Base-by-base conservation (phyloP, 2,888 invertebrate species). In the Ornithoptera alexandrae region DNA sequence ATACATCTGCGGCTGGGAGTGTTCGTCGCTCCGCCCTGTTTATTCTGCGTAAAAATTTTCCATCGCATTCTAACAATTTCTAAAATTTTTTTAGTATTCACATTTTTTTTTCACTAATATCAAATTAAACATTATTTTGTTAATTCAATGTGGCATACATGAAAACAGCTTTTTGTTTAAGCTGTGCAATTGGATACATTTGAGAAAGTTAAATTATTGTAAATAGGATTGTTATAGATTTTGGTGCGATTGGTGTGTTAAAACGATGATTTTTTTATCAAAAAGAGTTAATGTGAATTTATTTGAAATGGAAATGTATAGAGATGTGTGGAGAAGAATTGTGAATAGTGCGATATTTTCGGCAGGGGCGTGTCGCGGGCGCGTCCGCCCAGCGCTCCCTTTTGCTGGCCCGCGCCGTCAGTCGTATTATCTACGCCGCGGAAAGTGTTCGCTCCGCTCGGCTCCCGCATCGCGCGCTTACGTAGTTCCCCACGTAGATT, bases 381-480 rank as follows among this genome's bases (percentile, higher is more conserved):
- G 74, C 79, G 79, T 81, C 90, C 90, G 89, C 90, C 90, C 89
- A 86, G 82, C 79, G 75, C 69, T 66, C 72, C 72, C 73, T 36
- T 18, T 59, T 20, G n/a, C 56, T 61, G 73, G 75, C 76, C 72
- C 75, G 74, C 71, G 69, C 72, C 80, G 79, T 81, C 85, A 87
- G 88, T 89, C 79, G 69, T 67, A 73, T 69, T 70, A 74, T 58
- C 62, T 63, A 74, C 76, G 78, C 74, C 79, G 79, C 81, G 79
- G 61, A 62, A 75, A 71, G 42, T 71, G 71, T 75, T 77, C 83
- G 84, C 74, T 56, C 10, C 56, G 68, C 39, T 20, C 0, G 59
- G 36, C 57, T 63, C 22, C 53, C 67, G 67, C 6, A 39, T 39
- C 69, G 65, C 66, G 72, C 65, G 63, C 69, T 62, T 36, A 62